Base-by-base conservation (phyloP, 1,140 invertebrate species). In the Uloborus diversus region DNA sequence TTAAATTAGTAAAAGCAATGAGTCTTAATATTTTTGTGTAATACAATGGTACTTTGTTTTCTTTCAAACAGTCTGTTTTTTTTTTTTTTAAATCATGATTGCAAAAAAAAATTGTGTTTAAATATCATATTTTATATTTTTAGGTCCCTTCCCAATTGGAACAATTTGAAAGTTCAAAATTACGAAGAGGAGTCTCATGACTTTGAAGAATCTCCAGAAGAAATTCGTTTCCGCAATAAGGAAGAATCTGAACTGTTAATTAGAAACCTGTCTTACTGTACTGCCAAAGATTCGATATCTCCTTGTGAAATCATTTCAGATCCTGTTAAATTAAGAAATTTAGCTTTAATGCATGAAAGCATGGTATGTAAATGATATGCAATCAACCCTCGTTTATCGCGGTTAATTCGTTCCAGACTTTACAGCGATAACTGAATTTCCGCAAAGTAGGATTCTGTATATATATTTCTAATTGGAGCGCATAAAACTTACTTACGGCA, bases 181-280 rank as follows among this genome's bases (percentile, higher is more conserved):
- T 32, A 23, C 32, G 42, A 35, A 51, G 47, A 23, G 1, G 56
- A 51, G 37, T 32, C 49, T 37, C 69, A 71, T 23, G 81, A 83
- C 28, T 82, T 84, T 71, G 86, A 86, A 71, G 85, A 88, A 84
- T 85, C 85, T 84, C 92, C 92, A 0, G 90, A 93, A 82, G 93
- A 96, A 84, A 90, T 96, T 49, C 87, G 93, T 32, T 90, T 93
- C 82, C 89, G 94, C 76, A 96, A 95, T 86, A 88, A 93, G 32
- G 91, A 94, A 70, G 96, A 98, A 88, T 95, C 96, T 0, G 94
- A 96, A 85, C 96, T 98, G 82, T 88, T 98, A 2, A 95, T 94
- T 17, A 93, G 92, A 37, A 96, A 95, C 86, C 87, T 97, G 17
- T 93, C 93, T 0, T 62, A 20, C n/a, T n/a, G n/a, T n/a, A n/a